Percentiles rank a stretch among this genome's conserved stretches.
These are phyloP conservation scores for Ophioninae sp. DNA, from an alignment of 2,888 invertebrate genomes.

Conservation along the genomic window DNA sequence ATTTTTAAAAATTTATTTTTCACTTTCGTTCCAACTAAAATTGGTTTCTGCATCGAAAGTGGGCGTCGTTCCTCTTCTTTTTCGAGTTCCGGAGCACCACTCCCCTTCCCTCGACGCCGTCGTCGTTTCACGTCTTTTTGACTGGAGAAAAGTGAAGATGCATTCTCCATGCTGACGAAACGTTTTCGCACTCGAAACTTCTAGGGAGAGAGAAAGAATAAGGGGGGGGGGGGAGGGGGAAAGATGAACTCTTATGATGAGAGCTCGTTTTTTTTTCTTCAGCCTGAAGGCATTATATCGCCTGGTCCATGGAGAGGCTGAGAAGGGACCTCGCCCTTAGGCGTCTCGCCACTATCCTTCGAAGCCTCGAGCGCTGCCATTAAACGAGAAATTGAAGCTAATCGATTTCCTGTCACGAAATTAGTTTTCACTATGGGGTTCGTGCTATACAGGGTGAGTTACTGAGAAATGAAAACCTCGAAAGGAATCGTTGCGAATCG, in stretches of 20 bases:
- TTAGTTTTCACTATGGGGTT: conserved; percentile 39
- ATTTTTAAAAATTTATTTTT: background rate
- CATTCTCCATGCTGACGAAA: conserved; percentile 59
- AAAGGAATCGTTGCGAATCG: background rate
- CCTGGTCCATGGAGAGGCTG: conserved; percentile 43
- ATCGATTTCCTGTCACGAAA: conserved; percentile 62
- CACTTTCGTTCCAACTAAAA: conserved; percentile 3
- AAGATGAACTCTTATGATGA: background rate
- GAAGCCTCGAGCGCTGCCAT: conserved; percentile 21
- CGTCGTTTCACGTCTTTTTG: background rate
- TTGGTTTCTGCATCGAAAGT: conserved; percentile 55
- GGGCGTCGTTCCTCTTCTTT: conserved; percentile 7
- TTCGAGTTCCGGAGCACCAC: background rate
- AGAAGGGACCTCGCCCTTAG: background rate
- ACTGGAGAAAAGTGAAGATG: conserved; percentile 63
- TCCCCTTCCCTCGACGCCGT: background rate
- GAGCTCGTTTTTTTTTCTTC: conserved; percentile 16
- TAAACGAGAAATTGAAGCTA: conserved; percentile 59
- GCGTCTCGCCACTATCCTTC: conserved; percentile 18
- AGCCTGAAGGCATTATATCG: conserved; percentile 14
- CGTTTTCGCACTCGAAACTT: conserved; percentile 54
- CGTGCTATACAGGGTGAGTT: background rate
- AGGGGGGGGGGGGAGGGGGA: background rate
- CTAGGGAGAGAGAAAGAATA: conserved; percentile 44
- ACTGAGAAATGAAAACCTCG: background rate